A percentile compares a stretch with the other conserved stretches of the same genome.
These are phyloP conservation scores for Dicrurus megarhynchus DNA, from an alignment of 2,113 vertebrate genomes.

Conservation along the genomic window DNA sequence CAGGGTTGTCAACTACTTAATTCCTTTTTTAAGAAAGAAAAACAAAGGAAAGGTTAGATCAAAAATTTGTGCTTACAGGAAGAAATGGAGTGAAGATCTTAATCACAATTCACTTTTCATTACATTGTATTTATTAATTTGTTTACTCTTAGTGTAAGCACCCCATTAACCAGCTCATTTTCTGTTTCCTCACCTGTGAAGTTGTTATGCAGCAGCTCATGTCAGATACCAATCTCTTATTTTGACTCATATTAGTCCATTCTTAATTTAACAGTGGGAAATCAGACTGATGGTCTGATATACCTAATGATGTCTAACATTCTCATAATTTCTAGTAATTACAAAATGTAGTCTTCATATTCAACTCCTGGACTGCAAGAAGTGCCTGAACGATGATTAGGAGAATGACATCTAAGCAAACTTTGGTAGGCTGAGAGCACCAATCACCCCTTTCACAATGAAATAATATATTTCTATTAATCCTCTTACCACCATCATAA, in stretches of 20 bases:
- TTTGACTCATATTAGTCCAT: not conserved
- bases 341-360: not conserved
- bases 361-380: not conserved
- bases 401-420: not conserved
- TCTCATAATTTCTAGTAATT: not conserved
- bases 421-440: not conserved
- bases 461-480: not conserved
- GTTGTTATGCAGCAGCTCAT: not conserved
- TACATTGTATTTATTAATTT: not conserved
- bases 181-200: not conserved
- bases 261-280: not conserved
- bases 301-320: not conserved
- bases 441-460: not conserved
- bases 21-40: not conserved
- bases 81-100: not conserved
- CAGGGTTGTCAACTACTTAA: not conserved
- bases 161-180: not conserved
- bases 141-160: not conserved
- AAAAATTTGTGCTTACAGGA: not conserved
- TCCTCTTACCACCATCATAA: not conserved
- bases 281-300: not conserved
- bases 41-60: not conserved
- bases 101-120: not conserved
- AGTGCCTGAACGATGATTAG: not conserved
- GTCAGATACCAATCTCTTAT: not conserved